Conservation (phyloP, 1,140 invertebrate species). For the Asbolus verrucosus region DNA sequence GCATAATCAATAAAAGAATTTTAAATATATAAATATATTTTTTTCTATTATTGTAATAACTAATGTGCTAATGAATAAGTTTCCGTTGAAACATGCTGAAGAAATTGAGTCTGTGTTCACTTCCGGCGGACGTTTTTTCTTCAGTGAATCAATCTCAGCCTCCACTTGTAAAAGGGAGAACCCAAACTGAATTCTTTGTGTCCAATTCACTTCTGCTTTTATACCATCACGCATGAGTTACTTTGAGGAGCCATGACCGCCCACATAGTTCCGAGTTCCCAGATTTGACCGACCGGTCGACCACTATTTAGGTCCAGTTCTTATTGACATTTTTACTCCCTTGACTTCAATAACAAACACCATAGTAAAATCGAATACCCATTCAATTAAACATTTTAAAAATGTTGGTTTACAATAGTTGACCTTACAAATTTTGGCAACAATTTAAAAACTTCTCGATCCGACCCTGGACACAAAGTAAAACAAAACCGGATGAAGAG, state of each 20-base stretch:
- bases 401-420: too few species aligned
- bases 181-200: conserved; percentile 6
- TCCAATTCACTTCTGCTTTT: conserved; percentile 18
- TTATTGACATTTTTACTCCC: too few species aligned
- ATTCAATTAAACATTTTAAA: not conserved
- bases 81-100: too few species aligned
- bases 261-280: conserved; percentile 25
- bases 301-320: not conserved
- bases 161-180: not conserved
- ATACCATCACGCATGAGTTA: conserved; percentile 37
- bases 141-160: not conserved
- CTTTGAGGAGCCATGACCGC: conserved; percentile 37
- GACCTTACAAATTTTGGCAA: conserved; percentile 3
- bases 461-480: not conserved
- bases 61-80: too few species aligned
- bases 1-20: too few species aligned
- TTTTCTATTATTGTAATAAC: too few species aligned
- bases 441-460: conserved; percentile 7
- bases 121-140: too few species aligned
- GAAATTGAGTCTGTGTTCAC: too few species aligned
- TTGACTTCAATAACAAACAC: not conserved
- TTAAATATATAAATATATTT: too few species aligned
- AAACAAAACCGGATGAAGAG: conserved; percentile 33
- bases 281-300: conserved; percentile 19
- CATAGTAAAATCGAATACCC: not conserved